These are phyloP conservation scores for Alsophila aescularia DNA, from an alignment of 2,888 invertebrate genomes.

Conservation along the genomic window DNA sequence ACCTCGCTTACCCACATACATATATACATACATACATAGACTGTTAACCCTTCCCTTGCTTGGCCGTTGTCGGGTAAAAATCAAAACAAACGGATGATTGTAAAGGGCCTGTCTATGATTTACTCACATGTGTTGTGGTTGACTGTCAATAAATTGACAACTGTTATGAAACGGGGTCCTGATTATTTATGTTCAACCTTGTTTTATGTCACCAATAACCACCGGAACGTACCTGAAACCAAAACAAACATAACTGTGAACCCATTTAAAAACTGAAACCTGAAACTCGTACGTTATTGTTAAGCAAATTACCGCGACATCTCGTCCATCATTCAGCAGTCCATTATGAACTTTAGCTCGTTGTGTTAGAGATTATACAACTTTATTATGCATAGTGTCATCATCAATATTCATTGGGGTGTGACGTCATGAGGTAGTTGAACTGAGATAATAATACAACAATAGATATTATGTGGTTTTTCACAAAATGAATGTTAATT, in stretches of 20 bases:
- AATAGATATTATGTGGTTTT: conserved; percentile 1
- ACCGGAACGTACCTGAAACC: conserved; percentile 38
- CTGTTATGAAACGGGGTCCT: too few species aligned
- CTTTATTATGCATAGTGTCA: not conserved
- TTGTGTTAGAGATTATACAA: conserved; percentile 5
- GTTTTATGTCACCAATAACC: not conserved
- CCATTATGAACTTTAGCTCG: conserved; percentile 22
- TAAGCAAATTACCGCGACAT: conserved; percentile 48
- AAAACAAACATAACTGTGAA: conserved; percentile 50
- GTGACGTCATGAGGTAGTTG: conserved; percentile 24
- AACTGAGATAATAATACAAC: conserved; percentile 11
- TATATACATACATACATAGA: too few species aligned
- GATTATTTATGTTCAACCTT: not conserved
- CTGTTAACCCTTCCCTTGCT: too few species aligned
- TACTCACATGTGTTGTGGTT: too few species aligned
- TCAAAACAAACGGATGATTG: too few species aligned
- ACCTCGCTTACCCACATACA: too few species aligned
- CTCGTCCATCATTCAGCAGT: conserved; percentile 19
- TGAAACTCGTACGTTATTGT: conserved; percentile 54
- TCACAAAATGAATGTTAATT: not conserved
- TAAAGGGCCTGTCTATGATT: too few species aligned
- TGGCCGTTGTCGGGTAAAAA: too few species aligned
- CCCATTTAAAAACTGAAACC: conserved; percentile 18
- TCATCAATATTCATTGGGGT: conserved; percentile 29
- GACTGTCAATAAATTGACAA: too few species aligned